A percentile compares a stretch with the other conserved stretches of the same genome.
phyloP scores from a whole-genome alignment of 1,140 invertebrate genomes.

The Chrysoperla carnea region DNA sequence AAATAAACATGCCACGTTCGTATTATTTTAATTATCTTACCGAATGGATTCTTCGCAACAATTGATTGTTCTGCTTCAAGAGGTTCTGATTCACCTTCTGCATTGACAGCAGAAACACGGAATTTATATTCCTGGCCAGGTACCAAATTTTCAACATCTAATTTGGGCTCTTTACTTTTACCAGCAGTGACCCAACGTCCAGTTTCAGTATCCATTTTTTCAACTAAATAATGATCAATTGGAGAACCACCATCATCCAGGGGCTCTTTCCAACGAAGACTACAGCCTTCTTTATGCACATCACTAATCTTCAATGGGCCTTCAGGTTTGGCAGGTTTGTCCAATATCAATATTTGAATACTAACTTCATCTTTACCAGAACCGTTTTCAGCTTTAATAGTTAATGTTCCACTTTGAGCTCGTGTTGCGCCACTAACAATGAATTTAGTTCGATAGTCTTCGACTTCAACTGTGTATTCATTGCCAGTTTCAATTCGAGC shows the following conservation, averaged over 20 bases:
- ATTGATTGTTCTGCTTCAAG: slow-evolving; percentile 75
- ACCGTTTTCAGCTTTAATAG: slow-evolving; percentile 78
- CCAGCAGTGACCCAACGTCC: slow-evolving; percentile 74
- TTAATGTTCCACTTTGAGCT: slow-evolving; percentile 68
- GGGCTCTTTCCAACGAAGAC: slow-evolving; percentile 86
- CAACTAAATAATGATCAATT: slow-evolving; percentile 81
- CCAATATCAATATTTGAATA: slow-evolving; percentile 73
- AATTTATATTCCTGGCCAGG: slow-evolving; percentile 95
- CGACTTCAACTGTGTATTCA: slow-evolving; percentile 59
- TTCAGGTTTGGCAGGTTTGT: slow-evolving; percentile 77
- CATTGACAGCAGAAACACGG: slow-evolving; percentile 86
- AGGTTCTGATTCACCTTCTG: slow-evolving; percentile 87
- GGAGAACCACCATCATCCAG: slow-evolving; percentile 80
- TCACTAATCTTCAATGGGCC: slow-evolving; percentile 79
- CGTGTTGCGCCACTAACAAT: slow-evolving; percentile 53
- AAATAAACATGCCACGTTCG: slow-evolving; percentile 4
- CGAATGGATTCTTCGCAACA: slow-evolving; percentile 95
- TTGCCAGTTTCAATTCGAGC: slow-evolving; percentile 44
- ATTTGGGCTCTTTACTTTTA: slow-evolving; percentile 60
- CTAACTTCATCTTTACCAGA: slow-evolving; percentile 81
- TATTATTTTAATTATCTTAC: slow-evolving; percentile 27
- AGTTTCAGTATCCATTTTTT: slow-evolving; percentile 73
- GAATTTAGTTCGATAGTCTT: slow-evolving; percentile 75
- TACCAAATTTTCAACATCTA: slow-evolving; percentile 66
- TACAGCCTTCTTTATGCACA: slow-evolving; percentile 85